Percentiles rank a stretch among this genome's conserved stretches.
phyloP scores from a whole-genome alignment of 2,888 invertebrate species.

The Athalia cordata region DNA sequence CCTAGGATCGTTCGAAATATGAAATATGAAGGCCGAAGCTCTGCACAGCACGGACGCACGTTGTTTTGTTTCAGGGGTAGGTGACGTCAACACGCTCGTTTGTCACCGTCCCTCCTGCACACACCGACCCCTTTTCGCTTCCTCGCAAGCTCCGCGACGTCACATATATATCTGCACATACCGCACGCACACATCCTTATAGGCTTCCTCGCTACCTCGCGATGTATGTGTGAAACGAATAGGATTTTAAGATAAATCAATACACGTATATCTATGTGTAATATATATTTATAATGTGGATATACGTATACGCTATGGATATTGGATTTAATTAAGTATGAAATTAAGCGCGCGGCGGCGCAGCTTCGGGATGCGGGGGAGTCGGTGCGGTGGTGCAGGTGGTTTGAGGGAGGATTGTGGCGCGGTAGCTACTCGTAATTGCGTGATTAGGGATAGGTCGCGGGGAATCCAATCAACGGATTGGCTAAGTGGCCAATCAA shows the following conservation, averaged over 20 bases:
- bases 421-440: too few relatives aligned
- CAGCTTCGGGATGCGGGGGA: too few relatives aligned
- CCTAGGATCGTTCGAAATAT: conserved; percentile 41
- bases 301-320: background rate
- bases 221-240: too few relatives aligned
- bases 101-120: conserved; percentile 61
- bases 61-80: conserved; percentile 67
- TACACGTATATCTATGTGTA: background rate
- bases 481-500: conserved; percentile 65
- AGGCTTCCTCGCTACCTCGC: too few relatives aligned
- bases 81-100: conserved; percentile 70
- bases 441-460: too few relatives aligned
- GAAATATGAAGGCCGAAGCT: conserved; percentile 38
- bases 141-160: background rate
- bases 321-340: conserved; percentile 43
- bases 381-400: too few relatives aligned
- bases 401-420: too few relatives aligned
- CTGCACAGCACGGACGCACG: conserved; percentile 18
- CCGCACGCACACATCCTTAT: background rate
- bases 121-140: background rate
- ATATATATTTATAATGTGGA: background rate
- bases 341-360: conserved; percentile 24
- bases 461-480: conserved; percentile 66
- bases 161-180: background rate
- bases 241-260: background rate